These are phyloP conservation scores for Taxidea taxus DNA, from an alignment of 2,113 vertebrate genomes.

Conservation along the genomic window DNA sequence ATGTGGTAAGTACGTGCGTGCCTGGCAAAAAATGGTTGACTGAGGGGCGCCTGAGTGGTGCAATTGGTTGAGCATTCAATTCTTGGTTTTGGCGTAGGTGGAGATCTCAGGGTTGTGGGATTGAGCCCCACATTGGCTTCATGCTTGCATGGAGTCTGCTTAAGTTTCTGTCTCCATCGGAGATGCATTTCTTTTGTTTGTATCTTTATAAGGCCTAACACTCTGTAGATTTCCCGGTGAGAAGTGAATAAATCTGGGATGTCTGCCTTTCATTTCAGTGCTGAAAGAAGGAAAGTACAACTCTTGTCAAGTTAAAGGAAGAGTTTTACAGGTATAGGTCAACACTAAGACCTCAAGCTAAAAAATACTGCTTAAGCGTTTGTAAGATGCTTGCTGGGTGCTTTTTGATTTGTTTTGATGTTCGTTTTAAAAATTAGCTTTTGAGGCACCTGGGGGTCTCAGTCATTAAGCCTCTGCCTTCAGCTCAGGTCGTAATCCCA, in stretches of 20 bases:
- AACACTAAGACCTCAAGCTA: neutral
- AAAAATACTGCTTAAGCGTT: neutral
- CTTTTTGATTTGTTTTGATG: neutral
- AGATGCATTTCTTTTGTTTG: slow-evolving; percentile 35
- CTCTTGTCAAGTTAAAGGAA: slow-evolving; percentile 18
- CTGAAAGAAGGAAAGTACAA: slow-evolving; percentile 21
- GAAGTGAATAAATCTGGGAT: neutral
- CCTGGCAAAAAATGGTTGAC: neutral
- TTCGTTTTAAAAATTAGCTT: neutral
- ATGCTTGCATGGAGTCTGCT: neutral
- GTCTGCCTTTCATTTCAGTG: slow-evolving; percentile 17
- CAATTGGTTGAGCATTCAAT: neutral
- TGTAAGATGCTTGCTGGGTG: neutral
- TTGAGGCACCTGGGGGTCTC: too few relatives aligned
- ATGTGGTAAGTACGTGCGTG: neutral
- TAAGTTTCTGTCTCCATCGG: neutral
- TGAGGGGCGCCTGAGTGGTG: neutral
- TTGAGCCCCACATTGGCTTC: neutral
- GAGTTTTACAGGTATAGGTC: neutral
- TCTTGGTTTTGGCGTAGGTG: neutral
- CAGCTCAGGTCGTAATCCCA: too few relatives aligned
- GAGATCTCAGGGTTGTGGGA: neutral
- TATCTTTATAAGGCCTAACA: neutral
- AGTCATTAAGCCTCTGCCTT: too few relatives aligned
- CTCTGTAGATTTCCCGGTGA: slow-evolving; percentile 1